Conservation (phyloP, 2,888 invertebrate genomes). For the Scaptodrosophila latifasciaeformis region DNA sequence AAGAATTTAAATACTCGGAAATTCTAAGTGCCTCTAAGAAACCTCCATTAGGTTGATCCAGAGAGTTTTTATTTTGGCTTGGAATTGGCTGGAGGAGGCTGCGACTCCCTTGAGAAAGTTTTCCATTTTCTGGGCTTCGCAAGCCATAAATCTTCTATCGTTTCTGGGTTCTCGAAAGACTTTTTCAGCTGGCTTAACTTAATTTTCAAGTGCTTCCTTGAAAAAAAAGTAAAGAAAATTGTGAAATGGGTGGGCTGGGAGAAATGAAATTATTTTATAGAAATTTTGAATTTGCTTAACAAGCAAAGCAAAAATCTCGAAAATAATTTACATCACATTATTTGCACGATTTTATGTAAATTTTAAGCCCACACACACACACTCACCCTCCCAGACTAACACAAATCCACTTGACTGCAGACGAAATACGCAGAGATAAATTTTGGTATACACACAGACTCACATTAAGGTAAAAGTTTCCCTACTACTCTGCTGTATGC, state of each 20-base stretch:
- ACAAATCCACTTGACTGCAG: too few species aligned
- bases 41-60: too few species aligned
- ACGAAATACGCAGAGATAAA: too few species aligned
- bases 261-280: background rate
- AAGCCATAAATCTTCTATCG: background rate
- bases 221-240: background rate
- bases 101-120: background rate
- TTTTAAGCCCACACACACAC: slow-evolving; percentile 20
- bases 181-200: background rate
- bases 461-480: slow-evolving; percentile 29
- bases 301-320: slow-evolving; percentile 22
- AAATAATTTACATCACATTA: slow-evolving; percentile 50
- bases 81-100: too few species aligned
- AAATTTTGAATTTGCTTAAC: slow-evolving; percentile 19
- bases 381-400: slow-evolving; percentile 1
- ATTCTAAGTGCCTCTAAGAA: background rate
- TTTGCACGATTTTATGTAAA: slow-evolving; percentile 46
- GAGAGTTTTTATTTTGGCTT: too few species aligned
- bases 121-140: background rate
- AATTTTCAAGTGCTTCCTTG: background rate
- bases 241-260: background rate
- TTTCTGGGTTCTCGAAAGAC: background rate
- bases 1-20: slow-evolving; percentile 1
- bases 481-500: slow-evolving; percentile 13
- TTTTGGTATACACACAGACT: slow-evolving; percentile 1